Conservation (phyloP, 2,888 invertebrate species). For the Anagyrus pseudococci region DNA sequence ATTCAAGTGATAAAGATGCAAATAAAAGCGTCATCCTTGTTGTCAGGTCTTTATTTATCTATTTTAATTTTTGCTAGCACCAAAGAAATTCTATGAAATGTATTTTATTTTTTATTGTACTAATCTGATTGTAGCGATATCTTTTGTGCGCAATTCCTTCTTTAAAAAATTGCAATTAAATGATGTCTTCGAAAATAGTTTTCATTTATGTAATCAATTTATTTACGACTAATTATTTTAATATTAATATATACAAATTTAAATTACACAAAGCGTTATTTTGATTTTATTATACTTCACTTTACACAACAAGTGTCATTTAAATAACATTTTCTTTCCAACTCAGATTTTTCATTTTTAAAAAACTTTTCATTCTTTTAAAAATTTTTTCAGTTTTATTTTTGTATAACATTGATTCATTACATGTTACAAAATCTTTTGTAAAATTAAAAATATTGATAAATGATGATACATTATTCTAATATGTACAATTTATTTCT, state of each 20-base stretch:
- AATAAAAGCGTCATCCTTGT: slow-evolving; percentile 29
- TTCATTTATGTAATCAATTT: slow-evolving; percentile 23
- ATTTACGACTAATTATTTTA: slow-evolving; percentile 38
- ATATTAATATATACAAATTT: slow-evolving; percentile 36
- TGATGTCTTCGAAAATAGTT: slow-evolving; percentile 19
- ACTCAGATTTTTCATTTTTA: no score
- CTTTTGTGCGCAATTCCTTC: slow-evolving; percentile 28
- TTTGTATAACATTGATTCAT: no score
- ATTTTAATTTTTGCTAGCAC: slow-evolving; percentile 42
- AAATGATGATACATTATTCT: no score
- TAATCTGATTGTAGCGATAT: slow-evolving; percentile 34
- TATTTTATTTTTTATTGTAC: slow-evolving; percentile 38
- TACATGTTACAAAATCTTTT: no score
- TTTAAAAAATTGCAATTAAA: slow-evolving; percentile 15
- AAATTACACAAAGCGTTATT: no score
- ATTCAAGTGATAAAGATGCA: slow-evolving; percentile 27
- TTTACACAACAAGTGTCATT: no score
- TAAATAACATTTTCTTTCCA: slow-evolving; percentile 21
- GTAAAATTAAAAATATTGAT: no score
- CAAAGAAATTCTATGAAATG: slow-evolving; percentile 42
- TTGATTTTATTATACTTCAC: no score
- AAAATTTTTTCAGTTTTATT: no score
- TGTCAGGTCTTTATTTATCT: slow-evolving; percentile 32
- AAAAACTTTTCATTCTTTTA: no score
- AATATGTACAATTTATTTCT: no score